Evolutionary conservation across 64 coral and sea anemone genomes (phyloP).

Genomic region (Montipora sp.): DNA sequence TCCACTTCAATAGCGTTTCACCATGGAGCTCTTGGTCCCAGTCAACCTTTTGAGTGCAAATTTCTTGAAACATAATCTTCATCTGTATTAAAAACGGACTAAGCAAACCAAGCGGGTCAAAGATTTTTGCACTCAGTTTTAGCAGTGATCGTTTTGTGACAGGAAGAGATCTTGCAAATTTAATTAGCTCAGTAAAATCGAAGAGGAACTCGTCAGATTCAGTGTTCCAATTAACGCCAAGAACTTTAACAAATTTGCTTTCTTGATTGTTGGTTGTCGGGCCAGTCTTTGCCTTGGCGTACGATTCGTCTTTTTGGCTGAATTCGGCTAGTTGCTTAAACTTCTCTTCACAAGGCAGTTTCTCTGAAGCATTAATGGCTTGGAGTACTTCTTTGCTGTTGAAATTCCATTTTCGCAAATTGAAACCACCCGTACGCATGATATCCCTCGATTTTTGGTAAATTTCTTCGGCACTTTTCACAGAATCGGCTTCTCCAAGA

Average conservation of each 20-base stretch:
- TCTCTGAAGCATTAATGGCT: background rate
- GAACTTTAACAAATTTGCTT: background rate
- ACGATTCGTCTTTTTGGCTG: slow-evolving; percentile 48
- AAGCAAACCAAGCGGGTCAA: slow-evolving; percentile 19
- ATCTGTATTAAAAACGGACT: slow-evolving; percentile 3
- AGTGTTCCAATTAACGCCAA: background rate
- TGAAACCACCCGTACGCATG: slow-evolving; percentile 64
- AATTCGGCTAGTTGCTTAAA: background rate
- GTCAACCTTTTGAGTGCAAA: background rate
- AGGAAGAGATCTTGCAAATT: background rate
- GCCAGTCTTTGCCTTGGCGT: slow-evolving; percentile 50
- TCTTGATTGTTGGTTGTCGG: background rate
- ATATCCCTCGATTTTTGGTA: slow-evolving; percentile 52
- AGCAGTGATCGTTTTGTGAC: slow-evolving; percentile 9
- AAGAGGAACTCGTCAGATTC: background rate
- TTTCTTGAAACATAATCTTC: slow-evolving; percentile 4
- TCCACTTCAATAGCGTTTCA: background rate
- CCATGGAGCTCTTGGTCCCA: slow-evolving; percentile 11
- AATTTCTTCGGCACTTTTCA: slow-evolving; percentile 20
- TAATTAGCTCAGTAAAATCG: background rate
- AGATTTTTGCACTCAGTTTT: background rate
- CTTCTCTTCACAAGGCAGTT: background rate
- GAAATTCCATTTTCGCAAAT: slow-evolving; percentile 57
- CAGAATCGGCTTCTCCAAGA: background rate
- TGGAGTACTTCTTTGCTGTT: background rate